These are phyloP conservation scores for Phalera bucephala DNA, from an alignment of 2,888 invertebrate species.

Conservation along the genomic window DNA sequence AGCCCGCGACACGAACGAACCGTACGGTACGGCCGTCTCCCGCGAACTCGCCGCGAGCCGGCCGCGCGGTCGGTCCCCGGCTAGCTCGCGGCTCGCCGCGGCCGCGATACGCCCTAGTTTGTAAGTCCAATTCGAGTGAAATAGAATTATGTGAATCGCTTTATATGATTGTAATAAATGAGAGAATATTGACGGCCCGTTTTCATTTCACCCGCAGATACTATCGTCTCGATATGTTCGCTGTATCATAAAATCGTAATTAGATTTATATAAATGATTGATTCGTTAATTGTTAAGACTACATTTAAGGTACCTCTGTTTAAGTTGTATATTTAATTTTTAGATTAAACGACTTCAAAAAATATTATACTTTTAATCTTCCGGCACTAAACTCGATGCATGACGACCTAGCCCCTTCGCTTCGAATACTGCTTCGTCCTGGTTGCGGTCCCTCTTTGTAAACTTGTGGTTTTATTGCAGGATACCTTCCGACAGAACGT, in stretches of 20 bases:
- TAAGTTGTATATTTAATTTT: slow-evolving; percentile 52
- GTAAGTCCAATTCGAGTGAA: slow-evolving; percentile 40
- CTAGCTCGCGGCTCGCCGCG: slow-evolving; percentile 22
- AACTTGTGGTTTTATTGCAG: slow-evolving; percentile 45
- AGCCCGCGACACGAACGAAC: slow-evolving; percentile 29
- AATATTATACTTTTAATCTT: slow-evolving; percentile 38
- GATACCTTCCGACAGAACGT: slow-evolving; percentile 23
- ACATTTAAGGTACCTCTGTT: slow-evolving; percentile 41
- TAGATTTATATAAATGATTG: slow-evolving; percentile 35
- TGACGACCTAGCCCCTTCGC: slow-evolving; percentile 39
- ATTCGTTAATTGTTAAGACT: slow-evolving; percentile 43
- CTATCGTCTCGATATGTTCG: slow-evolving; percentile 16
- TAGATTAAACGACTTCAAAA: slow-evolving; percentile 59
- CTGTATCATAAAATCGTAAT: slow-evolving; percentile 27
- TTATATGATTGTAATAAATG: slow-evolving; percentile 52
- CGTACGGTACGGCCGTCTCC: slow-evolving; percentile 16
- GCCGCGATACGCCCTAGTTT: slow-evolving; percentile 20
- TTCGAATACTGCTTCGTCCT: slow-evolving; percentile 42
- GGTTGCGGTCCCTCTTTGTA: slow-evolving; percentile 50
- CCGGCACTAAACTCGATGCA: slow-evolving; percentile 50
- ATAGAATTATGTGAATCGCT: slow-evolving; percentile 52
- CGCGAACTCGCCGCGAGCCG: slow-evolving; percentile 8
- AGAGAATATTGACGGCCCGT: slow-evolving; percentile 47
- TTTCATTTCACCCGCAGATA: slow-evolving; percentile 53
- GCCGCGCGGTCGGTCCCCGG: slow-evolving; percentile 28